Evolutionary conservation across 2,888 invertebrate genomes (phyloP).

Genomic region (Platypus cylindrus): DNA sequence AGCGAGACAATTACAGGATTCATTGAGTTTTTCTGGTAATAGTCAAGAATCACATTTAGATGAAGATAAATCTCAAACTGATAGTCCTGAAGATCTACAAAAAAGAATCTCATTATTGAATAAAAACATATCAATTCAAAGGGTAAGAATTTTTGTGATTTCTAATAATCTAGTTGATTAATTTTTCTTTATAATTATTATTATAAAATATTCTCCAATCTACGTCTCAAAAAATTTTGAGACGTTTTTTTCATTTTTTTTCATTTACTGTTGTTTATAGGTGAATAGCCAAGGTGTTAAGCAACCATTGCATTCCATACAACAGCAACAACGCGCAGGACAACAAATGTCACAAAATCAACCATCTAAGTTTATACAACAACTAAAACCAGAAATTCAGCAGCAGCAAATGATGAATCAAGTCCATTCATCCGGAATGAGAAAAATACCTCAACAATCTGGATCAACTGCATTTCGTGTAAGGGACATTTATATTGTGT

Average conservation of each 20-base stretch:
- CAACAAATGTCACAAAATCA: constrained; percentile 2
- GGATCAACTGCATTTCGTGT: constrained; percentile 33
- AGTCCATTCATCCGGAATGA: too few relatives aligned
- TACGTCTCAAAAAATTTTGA: not conserved
- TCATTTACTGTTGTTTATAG: constrained; percentile 3
- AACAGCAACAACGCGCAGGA: constrained; percentile 7
- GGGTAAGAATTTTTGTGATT: constrained; percentile 18
- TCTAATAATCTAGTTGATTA: not conserved
- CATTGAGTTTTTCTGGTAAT: constrained; percentile 18
- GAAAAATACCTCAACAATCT: too few relatives aligned
- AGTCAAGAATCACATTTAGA: constrained; percentile 22
- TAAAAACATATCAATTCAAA: constrained; percentile 26
- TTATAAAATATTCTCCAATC: not conserved
- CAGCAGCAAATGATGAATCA: too few relatives aligned
- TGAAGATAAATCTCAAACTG: constrained; percentile 6
- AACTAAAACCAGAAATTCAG: constrained; percentile 5
- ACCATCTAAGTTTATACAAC: not conserved
- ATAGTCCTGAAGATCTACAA: constrained; percentile 20
- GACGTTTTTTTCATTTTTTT: not conserved
- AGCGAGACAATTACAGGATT: constrained; percentile 20
- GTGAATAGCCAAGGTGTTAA: constrained; percentile 11
- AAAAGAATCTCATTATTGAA: constrained; percentile 23
- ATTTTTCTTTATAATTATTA: not conserved
- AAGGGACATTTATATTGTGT: too few relatives aligned
- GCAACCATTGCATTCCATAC: constrained; percentile 12